phyloP scores from a whole-genome alignment of 2,797 vertebrate species.

The Pseudopleuronectes americanus region DNA sequence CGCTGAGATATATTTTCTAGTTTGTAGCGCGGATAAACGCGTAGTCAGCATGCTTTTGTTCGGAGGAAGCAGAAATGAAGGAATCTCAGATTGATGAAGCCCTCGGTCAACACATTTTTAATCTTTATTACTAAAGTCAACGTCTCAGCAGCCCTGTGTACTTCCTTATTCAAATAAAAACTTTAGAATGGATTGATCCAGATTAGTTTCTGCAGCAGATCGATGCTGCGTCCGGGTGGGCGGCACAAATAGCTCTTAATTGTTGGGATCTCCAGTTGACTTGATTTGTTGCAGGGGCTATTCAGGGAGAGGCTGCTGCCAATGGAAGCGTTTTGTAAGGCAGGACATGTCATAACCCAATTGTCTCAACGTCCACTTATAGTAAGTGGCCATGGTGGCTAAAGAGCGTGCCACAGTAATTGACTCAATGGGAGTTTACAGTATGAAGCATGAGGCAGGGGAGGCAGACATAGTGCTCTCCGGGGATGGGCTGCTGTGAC shows the following conservation, averaged over 20 bases:
- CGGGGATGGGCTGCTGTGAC: constrained; percentile 70
- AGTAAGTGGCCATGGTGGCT: constrained; percentile 74
- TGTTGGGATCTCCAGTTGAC: constrained; percentile 70
- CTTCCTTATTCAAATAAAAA: constrained; percentile 62
- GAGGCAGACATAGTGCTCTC: constrained; percentile 53
- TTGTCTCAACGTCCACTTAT: constrained; percentile 77
- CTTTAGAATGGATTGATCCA: constrained; percentile 61
- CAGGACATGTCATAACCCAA: constrained; percentile 77
- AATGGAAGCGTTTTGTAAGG: constrained; percentile 55
- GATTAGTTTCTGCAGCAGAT: constrained; percentile 54
- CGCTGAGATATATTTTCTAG: constrained; percentile 54
- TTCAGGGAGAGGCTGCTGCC: constrained; percentile 45
- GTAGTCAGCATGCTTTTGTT: constrained; percentile 57
- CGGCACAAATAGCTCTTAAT: constrained; percentile 70
- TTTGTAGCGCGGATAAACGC: constrained; percentile 49
- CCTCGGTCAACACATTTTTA: constrained; percentile 65
- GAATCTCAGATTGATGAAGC: constrained; percentile 58
- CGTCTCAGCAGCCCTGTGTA: constrained; percentile 54
- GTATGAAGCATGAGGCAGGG: constrained; percentile 68
- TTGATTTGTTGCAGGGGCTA: constrained; percentile 66
- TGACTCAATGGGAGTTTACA: constrained; percentile 77
- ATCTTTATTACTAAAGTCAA: constrained; percentile 64
- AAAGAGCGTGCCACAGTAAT: constrained; percentile 73
- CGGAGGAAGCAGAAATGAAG: constrained; percentile 35
- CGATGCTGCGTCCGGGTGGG: constrained; percentile 59